Percentiles rank a stretch among this genome's conserved stretches.
phyloP scores from a whole-genome alignment of 2,113 vertebrate genomes.

The Lontra canadensis region DNA sequence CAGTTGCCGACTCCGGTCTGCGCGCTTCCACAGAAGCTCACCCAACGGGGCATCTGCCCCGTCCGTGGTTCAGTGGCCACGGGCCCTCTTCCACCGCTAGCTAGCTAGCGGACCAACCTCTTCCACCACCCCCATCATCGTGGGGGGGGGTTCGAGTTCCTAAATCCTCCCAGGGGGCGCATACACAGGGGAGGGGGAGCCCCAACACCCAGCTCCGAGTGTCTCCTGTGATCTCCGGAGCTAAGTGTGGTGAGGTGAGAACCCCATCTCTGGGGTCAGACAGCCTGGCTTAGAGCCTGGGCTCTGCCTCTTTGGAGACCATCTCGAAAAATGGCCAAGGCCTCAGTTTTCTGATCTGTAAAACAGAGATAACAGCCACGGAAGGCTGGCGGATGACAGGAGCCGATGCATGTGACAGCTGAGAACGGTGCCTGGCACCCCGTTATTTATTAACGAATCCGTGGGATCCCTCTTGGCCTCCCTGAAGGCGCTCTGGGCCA shows the following conservation, averaged over 20 bases:
- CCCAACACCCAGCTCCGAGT: not conserved
- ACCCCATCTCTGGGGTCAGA: not conserved
- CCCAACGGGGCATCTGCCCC: accelerated
- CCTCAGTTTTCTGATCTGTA: not conserved
- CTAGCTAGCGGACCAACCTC: not conserved
- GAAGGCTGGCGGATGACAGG: not conserved
- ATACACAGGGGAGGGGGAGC: no score
- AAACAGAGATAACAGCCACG: not conserved
- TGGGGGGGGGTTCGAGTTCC: accelerated
- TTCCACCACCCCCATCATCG: not conserved
- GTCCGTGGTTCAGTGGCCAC: accelerated
- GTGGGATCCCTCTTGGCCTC: not conserved
- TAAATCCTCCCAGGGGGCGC: not conserved
- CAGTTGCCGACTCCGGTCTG: accelerated
- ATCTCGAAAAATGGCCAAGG: not conserved
- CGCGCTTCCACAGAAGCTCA: not conserved
- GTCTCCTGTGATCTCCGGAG: not conserved
- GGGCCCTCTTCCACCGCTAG: no score
- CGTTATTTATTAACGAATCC: not conserved
- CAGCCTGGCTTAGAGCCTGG: not conserved
- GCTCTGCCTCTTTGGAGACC: not conserved
- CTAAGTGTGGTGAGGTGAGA: not conserved
- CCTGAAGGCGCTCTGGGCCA: not conserved
- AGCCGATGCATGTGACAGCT: accelerated
- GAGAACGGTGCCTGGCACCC: not conserved